These are phyloP conservation scores for Penaeus vannamei DNA, from an alignment of 1,140 invertebrate species.

Conservation along the genomic window DNA sequence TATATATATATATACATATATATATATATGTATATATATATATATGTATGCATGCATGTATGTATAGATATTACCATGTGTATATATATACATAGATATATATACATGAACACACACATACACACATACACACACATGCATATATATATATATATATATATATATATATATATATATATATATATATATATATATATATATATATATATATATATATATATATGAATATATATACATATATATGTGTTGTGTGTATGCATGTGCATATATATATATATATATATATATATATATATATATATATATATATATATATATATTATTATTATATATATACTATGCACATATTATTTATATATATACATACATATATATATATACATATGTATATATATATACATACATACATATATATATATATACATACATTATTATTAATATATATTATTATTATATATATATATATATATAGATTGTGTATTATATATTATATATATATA, in stretches of 20 bases:
- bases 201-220: conserved; percentile 16
- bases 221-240: conserved; percentile 4
- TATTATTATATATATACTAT: too few species aligned
- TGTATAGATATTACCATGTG: background rate
- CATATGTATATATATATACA: too few species aligned
- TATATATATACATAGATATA: conserved; percentile 9
- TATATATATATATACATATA: conserved; percentile 14
- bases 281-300: background rate
- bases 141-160: conserved; percentile 16
- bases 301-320: too few species aligned
- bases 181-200: conserved; percentile 16
- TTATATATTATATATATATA: too few species aligned
- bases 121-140: too few species aligned
- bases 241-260: too few species aligned
- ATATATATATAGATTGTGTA: too few species aligned
- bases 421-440: too few species aligned
- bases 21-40: conserved; percentile 16
- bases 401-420: too few species aligned
- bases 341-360: too few species aligned
- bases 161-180: conserved; percentile 16
- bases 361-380: too few species aligned
- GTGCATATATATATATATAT: conserved; percentile 13
- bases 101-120: conserved; percentile 7
- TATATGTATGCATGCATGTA: conserved; percentile 14
- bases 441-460: too few species aligned